Evolutionary conservation across 2,797 vertebrate genomes (phyloP), one percentile per base, ranked within the genome.

Genomic region (Microtus obscurus): DNA sequence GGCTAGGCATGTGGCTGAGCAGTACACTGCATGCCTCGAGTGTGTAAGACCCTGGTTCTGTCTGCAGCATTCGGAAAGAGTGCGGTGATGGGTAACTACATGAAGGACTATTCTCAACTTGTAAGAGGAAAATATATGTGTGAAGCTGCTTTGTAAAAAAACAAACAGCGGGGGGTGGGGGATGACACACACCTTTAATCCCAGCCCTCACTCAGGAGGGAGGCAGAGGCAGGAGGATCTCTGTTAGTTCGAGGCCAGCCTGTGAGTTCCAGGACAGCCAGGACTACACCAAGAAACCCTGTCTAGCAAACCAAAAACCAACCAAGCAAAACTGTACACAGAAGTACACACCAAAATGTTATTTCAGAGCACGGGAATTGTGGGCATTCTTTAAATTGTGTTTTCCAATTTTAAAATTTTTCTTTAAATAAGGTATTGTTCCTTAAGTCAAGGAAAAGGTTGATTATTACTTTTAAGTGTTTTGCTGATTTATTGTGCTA

Each of bases 401-500:
- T 16, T 93, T 82, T 86, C 81, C 74, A 95, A 63, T 69, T 83
- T 78, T 12, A 23, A 73, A 73, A 69, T 0, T 69, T 37, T 92
- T 89, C 45, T 34, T 48, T 82, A 77, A 91, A 93, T 83, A 97
- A 14, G 2, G 9, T n/a, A 77, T 77, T 67, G 2, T 21, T 90
- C 69, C 31, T 78, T 65, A 53, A 91, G 80, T 94, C 83, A 88
- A 87, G 48, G 65, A 14, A 89, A 89, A 34, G 51, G 56, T 51
- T 65, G 74, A 34, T 25, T 92, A 85, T 92, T 37, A 63, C 29
- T 61, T 78, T 76, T 65, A 48, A 17, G 19, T 63, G 29, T 43
- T 63, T 82, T 63, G 0, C 16, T 21, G 34, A 43, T 71, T 87
- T 73, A 12, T 69, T 67, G 14, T 43, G 31, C 23, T 88, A 40